phyloP scores from a whole-genome alignment of 2,888 invertebrate species.

The Dascillus cervinus region DNA sequence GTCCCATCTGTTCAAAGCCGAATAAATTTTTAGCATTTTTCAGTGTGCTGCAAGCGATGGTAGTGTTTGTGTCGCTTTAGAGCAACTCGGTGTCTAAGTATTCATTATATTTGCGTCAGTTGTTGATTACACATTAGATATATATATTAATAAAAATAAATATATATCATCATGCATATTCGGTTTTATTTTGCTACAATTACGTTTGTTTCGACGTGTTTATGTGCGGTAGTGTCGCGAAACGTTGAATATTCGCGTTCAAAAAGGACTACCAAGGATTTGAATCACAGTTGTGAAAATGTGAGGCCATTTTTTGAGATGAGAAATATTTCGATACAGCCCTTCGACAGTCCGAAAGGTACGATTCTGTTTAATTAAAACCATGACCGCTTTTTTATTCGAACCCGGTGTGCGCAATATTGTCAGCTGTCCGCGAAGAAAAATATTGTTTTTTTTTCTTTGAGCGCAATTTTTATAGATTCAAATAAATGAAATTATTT shows the following conservation, averaged over 20 bases:
- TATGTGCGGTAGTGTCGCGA: conserved; percentile 9
- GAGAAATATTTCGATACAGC: conserved; percentile 15
- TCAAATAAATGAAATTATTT: no score
- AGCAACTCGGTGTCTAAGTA: conserved; percentile 3
- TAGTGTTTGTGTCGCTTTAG: conserved; percentile 4
- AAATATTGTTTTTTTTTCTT: no score
- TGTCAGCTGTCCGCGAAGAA: no score
- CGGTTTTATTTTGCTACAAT: conserved; percentile 6
- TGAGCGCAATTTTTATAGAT: no score
- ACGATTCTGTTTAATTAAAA: no score
- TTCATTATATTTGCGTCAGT: conserved; percentile 9
- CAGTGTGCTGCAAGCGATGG: conserved; percentile 8
- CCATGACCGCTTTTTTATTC: no score
- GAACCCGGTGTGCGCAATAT: no score
- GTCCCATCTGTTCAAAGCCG: conserved; percentile 15
- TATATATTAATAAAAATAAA: conserved; percentile 1
- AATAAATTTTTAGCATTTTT: conserved; percentile 13
- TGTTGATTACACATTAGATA: no score
- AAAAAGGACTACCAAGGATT: conserved; percentile 12
- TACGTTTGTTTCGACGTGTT: conserved; percentile 11
- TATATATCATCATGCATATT: conserved; percentile 7
- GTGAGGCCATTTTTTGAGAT: conserved; percentile 18
- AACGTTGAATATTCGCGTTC: conserved; percentile 12
- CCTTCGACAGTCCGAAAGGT: conserved; percentile 15
- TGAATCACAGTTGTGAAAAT: conserved; percentile 14